Evolutionary conservation across 2,888 invertebrate species (phyloP).

Genomic region (Cerastoderma edule): DNA sequence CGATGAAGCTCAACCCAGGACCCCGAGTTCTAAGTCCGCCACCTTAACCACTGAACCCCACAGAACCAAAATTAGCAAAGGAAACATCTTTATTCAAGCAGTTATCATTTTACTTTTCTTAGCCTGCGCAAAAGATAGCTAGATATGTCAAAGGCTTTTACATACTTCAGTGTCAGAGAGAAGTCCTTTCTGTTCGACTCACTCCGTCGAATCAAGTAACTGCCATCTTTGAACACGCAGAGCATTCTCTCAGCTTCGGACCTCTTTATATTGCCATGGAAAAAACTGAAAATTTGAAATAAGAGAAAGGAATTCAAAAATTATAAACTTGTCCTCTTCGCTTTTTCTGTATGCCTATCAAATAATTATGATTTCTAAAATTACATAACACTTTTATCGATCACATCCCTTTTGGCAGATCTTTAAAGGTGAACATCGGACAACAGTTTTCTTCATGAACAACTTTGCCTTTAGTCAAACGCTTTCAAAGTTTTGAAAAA

Average conservation of each 20-base stretch:
- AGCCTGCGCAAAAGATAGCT: too few species aligned
- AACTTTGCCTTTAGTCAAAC: too few species aligned
- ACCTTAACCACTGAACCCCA: too few species aligned
- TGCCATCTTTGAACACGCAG: constrained; percentile 93
- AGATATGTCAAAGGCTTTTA: too few species aligned
- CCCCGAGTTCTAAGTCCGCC: too few species aligned
- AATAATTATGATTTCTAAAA: neutral
- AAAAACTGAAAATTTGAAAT: constrained; percentile 87
- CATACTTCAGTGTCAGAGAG: constrained; percentile 97
- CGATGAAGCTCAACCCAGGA: too few species aligned
- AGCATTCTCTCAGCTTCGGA: constrained; percentile 95
- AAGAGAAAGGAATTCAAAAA: neutral
- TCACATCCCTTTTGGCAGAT: neutral
- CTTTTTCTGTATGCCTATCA: neutral
- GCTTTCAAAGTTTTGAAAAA: too few species aligned
- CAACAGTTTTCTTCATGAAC: too few species aligned
- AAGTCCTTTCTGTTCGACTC: constrained; percentile 97
- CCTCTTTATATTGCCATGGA: constrained; percentile 96
- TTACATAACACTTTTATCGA: neutral
- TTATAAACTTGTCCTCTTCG: neutral
- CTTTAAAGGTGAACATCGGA: too few species aligned
- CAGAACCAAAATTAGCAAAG: too few species aligned
- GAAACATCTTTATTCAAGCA: too few species aligned
- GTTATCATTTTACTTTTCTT: too few species aligned
- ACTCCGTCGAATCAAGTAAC: constrained; percentile 96